These are phyloP conservation scores for Trissolcus japonicus DNA, from an alignment of 2,888 invertebrate genomes.

Conservation along the genomic window DNA sequence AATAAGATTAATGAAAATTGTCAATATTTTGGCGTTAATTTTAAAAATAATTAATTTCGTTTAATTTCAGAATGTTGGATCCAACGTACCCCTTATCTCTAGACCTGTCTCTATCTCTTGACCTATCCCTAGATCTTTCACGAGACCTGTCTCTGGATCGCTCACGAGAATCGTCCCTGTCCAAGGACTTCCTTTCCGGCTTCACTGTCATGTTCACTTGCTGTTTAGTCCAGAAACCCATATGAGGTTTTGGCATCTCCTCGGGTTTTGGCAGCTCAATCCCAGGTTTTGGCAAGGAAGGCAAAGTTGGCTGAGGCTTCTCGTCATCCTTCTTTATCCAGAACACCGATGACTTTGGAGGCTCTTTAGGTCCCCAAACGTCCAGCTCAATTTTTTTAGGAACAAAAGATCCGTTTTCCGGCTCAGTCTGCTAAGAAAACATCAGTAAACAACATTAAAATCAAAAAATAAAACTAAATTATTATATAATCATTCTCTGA, in stretches of 20 bases:
- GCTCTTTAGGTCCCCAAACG: slow-evolving; percentile 70
- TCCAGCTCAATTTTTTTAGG: slow-evolving; percentile 64
- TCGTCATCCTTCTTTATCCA: slow-evolving; percentile 71
- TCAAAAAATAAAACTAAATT: not conserved
- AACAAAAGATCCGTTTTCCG: slow-evolving; percentile 61
- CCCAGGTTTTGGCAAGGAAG: slow-evolving; percentile 50
- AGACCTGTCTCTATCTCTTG: slow-evolving; percentile 20
- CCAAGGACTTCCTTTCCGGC: slow-evolving; percentile 69
- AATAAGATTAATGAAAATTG: not conserved
- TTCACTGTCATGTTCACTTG: slow-evolving; percentile 72
- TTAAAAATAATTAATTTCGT: not conserved
- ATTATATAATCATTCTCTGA: no score
- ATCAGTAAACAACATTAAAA: not conserved
- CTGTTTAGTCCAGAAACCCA: slow-evolving; percentile 76
- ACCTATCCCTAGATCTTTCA: slow-evolving; percentile 67
- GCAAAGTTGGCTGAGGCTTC: slow-evolving; percentile 43
- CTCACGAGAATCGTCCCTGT: slow-evolving; percentile 69
- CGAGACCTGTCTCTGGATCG: slow-evolving; percentile 60
- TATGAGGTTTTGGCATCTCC: slow-evolving; percentile 74
- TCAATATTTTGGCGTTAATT: not conserved
- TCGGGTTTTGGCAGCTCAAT: slow-evolving; percentile 69
- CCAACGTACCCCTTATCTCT: slow-evolving; percentile 35
- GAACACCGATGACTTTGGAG: slow-evolving; percentile 64
- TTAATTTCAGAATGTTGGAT: not conserved
- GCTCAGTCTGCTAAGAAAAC: slow-evolving; percentile 25